These are phyloP conservation scores for Pitangus sulphuratus DNA, from an alignment of 2,797 vertebrate species.

Conservation along the genomic window DNA sequence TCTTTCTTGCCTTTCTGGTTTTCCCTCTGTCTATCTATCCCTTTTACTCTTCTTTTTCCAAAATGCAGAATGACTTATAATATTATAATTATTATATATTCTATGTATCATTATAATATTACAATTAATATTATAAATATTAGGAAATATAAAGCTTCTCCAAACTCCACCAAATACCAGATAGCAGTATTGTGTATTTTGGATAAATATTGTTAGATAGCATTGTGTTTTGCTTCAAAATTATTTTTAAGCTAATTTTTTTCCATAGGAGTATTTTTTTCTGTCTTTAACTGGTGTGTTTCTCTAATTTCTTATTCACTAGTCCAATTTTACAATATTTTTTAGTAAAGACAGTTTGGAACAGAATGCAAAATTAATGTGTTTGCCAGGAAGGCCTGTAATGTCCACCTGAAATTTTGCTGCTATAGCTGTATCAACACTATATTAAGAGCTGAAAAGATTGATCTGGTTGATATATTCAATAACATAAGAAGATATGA, in stretches of 20 bases:
- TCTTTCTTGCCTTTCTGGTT: not conserved
- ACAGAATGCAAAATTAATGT: not conserved
- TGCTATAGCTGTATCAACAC: not conserved
- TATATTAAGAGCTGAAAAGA: not conserved
- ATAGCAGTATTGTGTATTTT: not conserved
- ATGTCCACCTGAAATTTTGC: not conserved
- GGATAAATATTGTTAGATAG: not conserved
- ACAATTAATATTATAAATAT: not conserved
- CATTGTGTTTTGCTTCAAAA: not conserved
- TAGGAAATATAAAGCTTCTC: not conserved
- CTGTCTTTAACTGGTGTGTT: not conserved
- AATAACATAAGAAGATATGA: not conserved
- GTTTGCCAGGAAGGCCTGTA: not conserved
- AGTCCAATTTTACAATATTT: not conserved
- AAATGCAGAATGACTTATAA: not conserved
- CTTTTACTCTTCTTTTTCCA: not conserved
- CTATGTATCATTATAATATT: not conserved
- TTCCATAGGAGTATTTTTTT: not conserved
- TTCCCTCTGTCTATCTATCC: not conserved
- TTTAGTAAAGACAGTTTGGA: not conserved
- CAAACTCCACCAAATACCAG: not conserved
- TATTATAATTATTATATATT: not conserved
- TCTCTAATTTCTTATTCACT: not conserved
- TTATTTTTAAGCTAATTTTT: not conserved
- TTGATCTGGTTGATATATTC: not conserved